phyloP scores from a whole-genome alignment of 2,888 invertebrate genomes.

The Spialia ferax region DNA sequence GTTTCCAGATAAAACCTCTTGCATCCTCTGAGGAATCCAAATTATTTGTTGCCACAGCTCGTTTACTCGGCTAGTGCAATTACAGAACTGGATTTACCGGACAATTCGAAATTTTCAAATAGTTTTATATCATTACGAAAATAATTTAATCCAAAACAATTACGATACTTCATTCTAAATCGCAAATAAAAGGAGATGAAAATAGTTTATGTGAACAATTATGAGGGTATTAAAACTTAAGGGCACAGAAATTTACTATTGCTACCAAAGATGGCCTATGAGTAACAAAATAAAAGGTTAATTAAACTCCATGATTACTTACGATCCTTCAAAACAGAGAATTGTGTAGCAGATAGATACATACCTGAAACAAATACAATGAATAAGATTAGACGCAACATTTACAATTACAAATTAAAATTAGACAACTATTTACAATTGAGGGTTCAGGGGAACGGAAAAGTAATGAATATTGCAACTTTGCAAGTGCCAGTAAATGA shows the following conservation, averaged over 20 bases:
- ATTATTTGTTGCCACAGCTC: constrained; percentile 8
- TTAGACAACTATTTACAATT: too few species aligned
- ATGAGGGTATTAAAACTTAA: too few species aligned
- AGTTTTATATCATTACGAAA: not conserved
- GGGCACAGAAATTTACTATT: too few species aligned
- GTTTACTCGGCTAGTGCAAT: not conserved
- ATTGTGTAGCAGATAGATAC: not conserved
- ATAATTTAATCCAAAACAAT: constrained; percentile 2
- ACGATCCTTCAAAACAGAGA: not conserved
- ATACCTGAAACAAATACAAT: constrained; percentile 12
- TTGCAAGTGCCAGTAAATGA: too few species aligned
- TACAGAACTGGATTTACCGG: constrained; percentile 7
- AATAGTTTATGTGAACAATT: too few species aligned
- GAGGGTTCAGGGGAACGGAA: too few species aligned
- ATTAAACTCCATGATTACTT: too few species aligned
- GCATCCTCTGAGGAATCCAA: constrained; percentile 9
- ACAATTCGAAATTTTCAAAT: constrained; percentile 10
- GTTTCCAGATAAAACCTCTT: constrained; percentile 9
- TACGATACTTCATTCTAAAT: not conserved
- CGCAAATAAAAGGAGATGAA: too few species aligned
- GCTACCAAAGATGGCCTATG: too few species aligned
- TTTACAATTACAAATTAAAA: too few species aligned
- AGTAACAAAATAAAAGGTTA: too few species aligned
- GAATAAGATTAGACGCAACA: not conserved
- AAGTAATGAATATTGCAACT: too few species aligned